phyloP scores from a whole-genome alignment of 2,113 vertebrate genomes.

The Pterocles orientalis region DNA sequence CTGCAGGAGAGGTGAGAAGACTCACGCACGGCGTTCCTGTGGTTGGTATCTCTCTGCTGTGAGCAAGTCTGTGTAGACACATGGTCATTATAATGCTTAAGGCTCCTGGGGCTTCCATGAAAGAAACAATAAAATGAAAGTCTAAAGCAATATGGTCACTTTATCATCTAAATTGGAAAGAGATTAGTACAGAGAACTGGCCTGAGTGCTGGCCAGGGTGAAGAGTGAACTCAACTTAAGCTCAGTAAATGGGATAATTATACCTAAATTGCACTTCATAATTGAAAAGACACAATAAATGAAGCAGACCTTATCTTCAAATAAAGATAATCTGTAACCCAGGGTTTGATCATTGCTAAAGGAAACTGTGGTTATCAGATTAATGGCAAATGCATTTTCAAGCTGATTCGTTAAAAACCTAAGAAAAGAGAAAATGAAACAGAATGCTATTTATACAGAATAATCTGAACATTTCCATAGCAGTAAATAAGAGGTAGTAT shows the following conservation, averaged over 20 bases:
- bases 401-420: constrained; percentile 17
- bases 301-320: constrained; percentile 27
- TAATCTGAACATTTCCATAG: constrained; percentile 12
- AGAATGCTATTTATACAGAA: neutral
- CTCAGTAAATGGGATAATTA: constrained; percentile 25
- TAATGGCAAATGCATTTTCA: constrained; percentile 41
- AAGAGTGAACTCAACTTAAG: neutral
- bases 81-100: neutral
- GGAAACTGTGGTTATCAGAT: constrained; percentile 46
- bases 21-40: neutral
- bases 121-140: neutral
- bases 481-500: constrained; percentile 50
- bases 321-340: neutral
- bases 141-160: neutral
- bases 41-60: neutral
- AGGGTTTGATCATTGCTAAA: constrained; percentile 17
- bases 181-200: neutral
- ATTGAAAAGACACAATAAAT: constrained; percentile 62
- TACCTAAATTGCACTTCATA: constrained; percentile 31
- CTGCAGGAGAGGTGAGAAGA: neutral
- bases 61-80: neutral
- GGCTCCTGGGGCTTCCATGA: neutral
- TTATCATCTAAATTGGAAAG: neutral
- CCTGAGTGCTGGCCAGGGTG: neutral
- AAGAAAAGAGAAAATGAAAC: neutral